phyloP scores from a whole-genome alignment of 1,140 invertebrate genomes.

The Lineus longissimus region DNA sequence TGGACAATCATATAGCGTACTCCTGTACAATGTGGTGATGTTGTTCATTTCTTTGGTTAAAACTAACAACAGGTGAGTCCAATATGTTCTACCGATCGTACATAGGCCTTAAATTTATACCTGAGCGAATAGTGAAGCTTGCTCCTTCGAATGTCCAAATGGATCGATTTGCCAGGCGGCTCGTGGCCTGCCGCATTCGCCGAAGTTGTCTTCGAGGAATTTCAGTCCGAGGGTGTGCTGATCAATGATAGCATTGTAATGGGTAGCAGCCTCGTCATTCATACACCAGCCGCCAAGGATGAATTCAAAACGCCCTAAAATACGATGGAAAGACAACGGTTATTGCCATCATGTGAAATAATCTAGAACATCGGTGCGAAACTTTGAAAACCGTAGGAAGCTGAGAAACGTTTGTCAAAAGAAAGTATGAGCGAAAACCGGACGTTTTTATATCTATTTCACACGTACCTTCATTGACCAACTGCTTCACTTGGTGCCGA shows the following conservation, averaged over 20 bases:
- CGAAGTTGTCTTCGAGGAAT: conserved; percentile 74
- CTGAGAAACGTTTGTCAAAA: too few relatives aligned
- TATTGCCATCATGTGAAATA: too few relatives aligned
- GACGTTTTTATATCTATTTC: too few relatives aligned
- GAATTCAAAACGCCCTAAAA: conserved; percentile 74
- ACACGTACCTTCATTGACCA: conserved; percentile 37
- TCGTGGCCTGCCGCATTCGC: conserved; percentile 69
- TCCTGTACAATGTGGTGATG: too few relatives aligned
- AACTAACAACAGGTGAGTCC: too few relatives aligned
- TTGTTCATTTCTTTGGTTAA: too few relatives aligned
- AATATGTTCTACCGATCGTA: background rate
- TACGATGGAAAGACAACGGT: too few relatives aligned
- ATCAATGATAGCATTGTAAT: conserved; percentile 87
- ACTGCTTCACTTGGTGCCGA: conserved; percentile 47
- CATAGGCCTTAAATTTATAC: conserved; percentile 26
- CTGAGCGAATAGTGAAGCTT: conserved; percentile 72
- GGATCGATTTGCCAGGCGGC: conserved; percentile 89
- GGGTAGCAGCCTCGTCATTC: conserved; percentile 85
- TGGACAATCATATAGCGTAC: background rate
- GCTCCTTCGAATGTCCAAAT: conserved; percentile 80
- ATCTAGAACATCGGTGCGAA: too few relatives aligned
- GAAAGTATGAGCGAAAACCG: too few relatives aligned
- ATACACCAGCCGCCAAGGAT: conserved; percentile 74
- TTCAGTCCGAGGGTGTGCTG: conserved; percentile 67
- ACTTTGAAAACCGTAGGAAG: too few relatives aligned